Conservation (phyloP, 2,888 invertebrate genomes). For the Drosophila rellima region DNA sequence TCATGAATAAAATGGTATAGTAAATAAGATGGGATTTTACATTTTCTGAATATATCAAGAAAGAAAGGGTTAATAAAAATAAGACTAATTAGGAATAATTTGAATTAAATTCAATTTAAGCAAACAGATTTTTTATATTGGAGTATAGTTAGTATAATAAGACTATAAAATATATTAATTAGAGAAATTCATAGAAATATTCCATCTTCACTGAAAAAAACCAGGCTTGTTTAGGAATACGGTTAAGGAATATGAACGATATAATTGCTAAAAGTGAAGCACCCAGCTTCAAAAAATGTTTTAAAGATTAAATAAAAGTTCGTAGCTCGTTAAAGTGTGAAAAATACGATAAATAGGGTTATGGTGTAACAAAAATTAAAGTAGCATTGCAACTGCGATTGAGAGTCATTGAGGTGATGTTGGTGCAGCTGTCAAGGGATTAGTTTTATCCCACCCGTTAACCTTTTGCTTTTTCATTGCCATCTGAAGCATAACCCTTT, state of each 20-base stretch:
- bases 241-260: neutral
- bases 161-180: neutral
- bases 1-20: no score
- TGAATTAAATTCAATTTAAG: neutral
- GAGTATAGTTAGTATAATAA: no score
- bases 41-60: no score
- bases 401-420: slow-evolving; percentile 15
- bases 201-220: neutral
- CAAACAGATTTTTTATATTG: no score
- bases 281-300: neutral
- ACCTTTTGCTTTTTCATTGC: slow-evolving; percentile 30
- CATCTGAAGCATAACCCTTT: slow-evolving; percentile 14
- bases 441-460: slow-evolving; percentile 32
- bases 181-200: neutral
- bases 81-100: no score
- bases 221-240: neutral
- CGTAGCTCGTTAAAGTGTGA: neutral
- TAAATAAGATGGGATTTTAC: no score
- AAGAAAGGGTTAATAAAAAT: no score
- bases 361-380: neutral
- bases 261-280: neutral
- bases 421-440: slow-evolving; percentile 45
- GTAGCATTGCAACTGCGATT: slow-evolving; percentile 27
- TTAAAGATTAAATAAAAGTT: slow-evolving; percentile 6
- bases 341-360: neutral